Evolutionary conservation across 1,140 invertebrate species (phyloP), one percentile per base, ranked within the genome.

Genomic region (Chironomus tepperi): DNA sequence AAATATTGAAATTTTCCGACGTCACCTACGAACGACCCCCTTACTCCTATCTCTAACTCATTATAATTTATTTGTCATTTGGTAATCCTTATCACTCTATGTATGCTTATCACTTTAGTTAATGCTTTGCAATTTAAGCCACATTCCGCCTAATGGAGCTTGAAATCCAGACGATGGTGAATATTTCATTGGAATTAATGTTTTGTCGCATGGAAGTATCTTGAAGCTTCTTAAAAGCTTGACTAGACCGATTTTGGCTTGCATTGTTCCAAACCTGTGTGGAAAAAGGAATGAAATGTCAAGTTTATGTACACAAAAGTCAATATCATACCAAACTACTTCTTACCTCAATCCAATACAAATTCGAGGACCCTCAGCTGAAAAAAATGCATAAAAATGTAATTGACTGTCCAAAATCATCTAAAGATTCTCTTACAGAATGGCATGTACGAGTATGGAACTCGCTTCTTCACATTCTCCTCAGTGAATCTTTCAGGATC

Each of bases 401-500:
- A n/a, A n/a, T n/a, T n/a, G n/a, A n/a, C n/a, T n/a, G n/a, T n/a
- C n/a, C n/a, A n/a, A n/a, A n/a, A n/a, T n/a, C n/a, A n/a, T n/a
- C n/a, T n/a, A n/a, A n/a, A n/a, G n/a, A n/a, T n/a, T n/a, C n/a
- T 34, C 65, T 80, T 79, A 10, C 87, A 86, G 77, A 89, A 89
- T 7, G 86, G 84, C 72, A 88, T 73, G 77, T 79, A 88, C 0
- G 81, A 80, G 73, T 78, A 85, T 0, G 81, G 78, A 10, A 76
- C 73, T 73, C 81, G 80, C 42, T 85, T 79, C 5, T 77, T 76
- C 18, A 82, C 81, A 10, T 84, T 83, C 74, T 82, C 83, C 6
- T 86, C 83, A 3, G 79, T 81, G 81, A 93, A 94, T 76, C 93
- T 84, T 70, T 93, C 89, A 0, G 94, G 94, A 78, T 89, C 85